Evolutionary conservation across 1,140 invertebrate species (phyloP), one percentile per base, ranked within the genome.

Genomic region (Drosophila orosa): DNA sequence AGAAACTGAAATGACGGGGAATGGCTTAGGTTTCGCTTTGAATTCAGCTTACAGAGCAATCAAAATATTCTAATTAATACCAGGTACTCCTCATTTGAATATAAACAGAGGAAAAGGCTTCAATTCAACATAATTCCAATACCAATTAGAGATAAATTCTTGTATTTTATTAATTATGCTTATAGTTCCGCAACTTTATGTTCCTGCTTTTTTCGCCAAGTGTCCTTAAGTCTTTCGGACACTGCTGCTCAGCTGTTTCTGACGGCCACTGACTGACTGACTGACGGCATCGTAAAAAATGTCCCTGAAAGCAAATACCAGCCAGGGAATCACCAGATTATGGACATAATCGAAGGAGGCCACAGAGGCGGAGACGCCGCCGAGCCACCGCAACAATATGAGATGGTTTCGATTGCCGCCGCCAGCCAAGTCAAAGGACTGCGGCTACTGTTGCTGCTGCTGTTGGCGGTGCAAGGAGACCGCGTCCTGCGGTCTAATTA

Each of bases 401-500:
- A 22, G 13, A 3, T 10, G 13, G 29, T 33, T 33, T 9, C 29
- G 9, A 48, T 22, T 9, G 44, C 24, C 44, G 7, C 24, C 27
- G 17, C 29, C 27, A 45, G n/a, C n/a, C n/a, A 37, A 33, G 48
- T 33, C 29, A 22, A 33, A 22, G 17, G 48, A 52, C 29, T 50
- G 5, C 1, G 1, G 25, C 45, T 17, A 8, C n/a, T 8, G 17
- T n/a, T 27, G 45, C 22, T 52, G 48, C 29, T 0, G 10, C 31
- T 33, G 31, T 4, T 33, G n/a, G 45, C 45, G 29, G 29, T 52
- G 29, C 50, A 52, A 22, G 50, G 8, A 33, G 13, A 22, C 13
- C 29, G 1, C 9, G 31, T 54, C 50, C 31, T 54, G 50, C 50
- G 50, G 48, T 52, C 48, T 52, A 52, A 52, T 52, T 52, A 52